phyloP scores from a whole-genome alignment of 1,140 invertebrate species.

The Bombus superbus region DNA sequence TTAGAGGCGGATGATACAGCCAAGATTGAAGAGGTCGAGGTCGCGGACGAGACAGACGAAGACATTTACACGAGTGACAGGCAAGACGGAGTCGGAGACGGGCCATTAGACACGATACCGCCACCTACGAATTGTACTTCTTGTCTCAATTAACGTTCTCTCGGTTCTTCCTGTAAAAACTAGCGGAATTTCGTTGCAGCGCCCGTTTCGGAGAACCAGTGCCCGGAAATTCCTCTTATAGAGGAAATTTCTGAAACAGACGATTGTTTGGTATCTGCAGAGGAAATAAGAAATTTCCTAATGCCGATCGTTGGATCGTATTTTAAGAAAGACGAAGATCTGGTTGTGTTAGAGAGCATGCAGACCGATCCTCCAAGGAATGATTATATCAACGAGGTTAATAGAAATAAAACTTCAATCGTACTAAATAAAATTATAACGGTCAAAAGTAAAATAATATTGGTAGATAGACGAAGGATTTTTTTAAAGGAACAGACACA shows the following conservation, averaged over 20 bases:
- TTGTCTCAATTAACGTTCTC: neutral
- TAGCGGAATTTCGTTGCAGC: neutral
- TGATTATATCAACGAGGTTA: slow-evolving; percentile 58
- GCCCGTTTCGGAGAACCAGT: slow-evolving; percentile 2
- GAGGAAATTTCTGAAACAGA: neutral
- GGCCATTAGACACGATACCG: neutral
- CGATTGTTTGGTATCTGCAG: neutral
- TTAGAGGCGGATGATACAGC: neutral
- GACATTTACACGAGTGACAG: neutral
- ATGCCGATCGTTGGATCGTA: slow-evolving; percentile 20
- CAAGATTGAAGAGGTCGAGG: neutral
- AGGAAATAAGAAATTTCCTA: slow-evolving; percentile 14
- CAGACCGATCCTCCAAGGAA: neutral
- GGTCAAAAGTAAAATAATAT: neutral
- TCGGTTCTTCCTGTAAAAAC: neutral
- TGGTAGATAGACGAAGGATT: neutral
- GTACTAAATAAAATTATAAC: neutral
- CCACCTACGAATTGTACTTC: slow-evolving; percentile 29
- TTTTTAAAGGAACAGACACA: too few species aligned
- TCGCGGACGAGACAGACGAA: neutral
- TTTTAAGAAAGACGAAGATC: slow-evolving; percentile 53
- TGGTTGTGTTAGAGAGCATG: slow-evolving; percentile 36
- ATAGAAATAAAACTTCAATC: neutral
- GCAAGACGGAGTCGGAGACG: slow-evolving; percentile 35
- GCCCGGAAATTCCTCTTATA: too few species aligned